Percentiles rank a stretch among this genome's conserved stretches.
phyloP scores from a whole-genome alignment of 2,888 invertebrate species.

The Lypha dubia region DNA sequence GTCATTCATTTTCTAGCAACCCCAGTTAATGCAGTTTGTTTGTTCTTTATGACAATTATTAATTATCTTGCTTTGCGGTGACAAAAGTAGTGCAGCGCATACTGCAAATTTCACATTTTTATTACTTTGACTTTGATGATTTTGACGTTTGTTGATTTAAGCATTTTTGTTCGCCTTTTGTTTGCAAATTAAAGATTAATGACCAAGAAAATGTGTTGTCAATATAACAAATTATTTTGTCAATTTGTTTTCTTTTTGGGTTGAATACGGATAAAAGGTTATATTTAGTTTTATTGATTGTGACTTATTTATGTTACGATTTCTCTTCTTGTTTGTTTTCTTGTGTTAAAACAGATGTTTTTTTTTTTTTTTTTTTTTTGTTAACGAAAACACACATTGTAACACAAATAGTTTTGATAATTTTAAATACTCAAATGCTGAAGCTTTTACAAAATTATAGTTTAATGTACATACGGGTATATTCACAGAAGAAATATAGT shows the following conservation, averaged over 20 bases:
- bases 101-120: slow-evolving; percentile 38
- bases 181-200: slow-evolving; percentile 72
- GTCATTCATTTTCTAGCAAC: slow-evolving; percentile 64
- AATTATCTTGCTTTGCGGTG: slow-evolving; percentile 62
- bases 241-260: slow-evolving; percentile 51
- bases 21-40: slow-evolving; percentile 41
- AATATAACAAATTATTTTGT: slow-evolving; percentile 71
- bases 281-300: neutral
- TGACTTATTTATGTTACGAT: slow-evolving; percentile 39
- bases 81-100: slow-evolving; percentile 63
- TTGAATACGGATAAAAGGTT: neutral
- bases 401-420: no score
- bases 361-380: neutral
- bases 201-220: slow-evolving; percentile 70
- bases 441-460: no score
- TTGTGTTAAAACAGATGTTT: slow-evolving; percentile 64
- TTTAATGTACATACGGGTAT: no score
- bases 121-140: slow-evolving; percentile 59
- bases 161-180: slow-evolving; percentile 53
- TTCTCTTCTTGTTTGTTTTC: neutral
- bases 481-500: no score
- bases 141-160: slow-evolving; percentile 69
- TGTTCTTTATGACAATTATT: slow-evolving; percentile 67
- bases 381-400: no score
- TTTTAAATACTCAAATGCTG: no score